Base-by-base conservation (phyloP, 2,113 vertebrate genomes). In the Ochotona princeps region DNA sequence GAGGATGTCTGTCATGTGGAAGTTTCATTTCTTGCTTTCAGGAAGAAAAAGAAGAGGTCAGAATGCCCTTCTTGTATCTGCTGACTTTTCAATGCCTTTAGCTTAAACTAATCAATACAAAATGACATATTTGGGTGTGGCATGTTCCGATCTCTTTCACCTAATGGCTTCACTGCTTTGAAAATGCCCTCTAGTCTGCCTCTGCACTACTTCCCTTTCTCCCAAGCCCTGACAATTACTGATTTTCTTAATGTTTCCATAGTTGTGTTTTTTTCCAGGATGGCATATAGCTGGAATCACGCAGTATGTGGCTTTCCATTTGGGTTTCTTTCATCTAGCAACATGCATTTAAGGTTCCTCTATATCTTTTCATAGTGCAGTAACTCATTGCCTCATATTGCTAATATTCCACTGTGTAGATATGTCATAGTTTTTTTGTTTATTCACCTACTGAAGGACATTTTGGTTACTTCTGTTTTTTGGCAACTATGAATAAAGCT, bases 221-320 rank as follows among this genome's bases (percentile, higher is more conserved):
- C 21, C 25, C 51, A 38, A 60, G 5, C 18, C 18, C 28, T 38
- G 21, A 15, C 35, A 61, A 70, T 30, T 65, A 30, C 30, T 70
- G 26, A 63, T 54, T 51, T 84, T 78, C 63, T 70, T 66, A 18
- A 57, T 21, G 69, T 57, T 14, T 7, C n/a, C 32, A 13, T 76
- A 51, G 30, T 67, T 89, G 26, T 67, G 83, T 57, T 21, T 66
- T 44, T 92, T n/a, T 92, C 76, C 60, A 60, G 44, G 76, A 69
- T 35, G 61, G 35, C 61, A 25, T 2, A 4, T 13, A 81, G 35
- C 65, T 85, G 73, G 63, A 73, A 73, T 72, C 74, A 38, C 57
- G n/a, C 54, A 57, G 54, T 57, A 57, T 57, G 54, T 57, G 18
- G 54, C 28, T n/a, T 73, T 74, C 73, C 74, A 35, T 17, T 35